phyloP scores from a whole-genome alignment of 2,797 vertebrate species.

The Oryzias dopingdopingensis region DNA sequence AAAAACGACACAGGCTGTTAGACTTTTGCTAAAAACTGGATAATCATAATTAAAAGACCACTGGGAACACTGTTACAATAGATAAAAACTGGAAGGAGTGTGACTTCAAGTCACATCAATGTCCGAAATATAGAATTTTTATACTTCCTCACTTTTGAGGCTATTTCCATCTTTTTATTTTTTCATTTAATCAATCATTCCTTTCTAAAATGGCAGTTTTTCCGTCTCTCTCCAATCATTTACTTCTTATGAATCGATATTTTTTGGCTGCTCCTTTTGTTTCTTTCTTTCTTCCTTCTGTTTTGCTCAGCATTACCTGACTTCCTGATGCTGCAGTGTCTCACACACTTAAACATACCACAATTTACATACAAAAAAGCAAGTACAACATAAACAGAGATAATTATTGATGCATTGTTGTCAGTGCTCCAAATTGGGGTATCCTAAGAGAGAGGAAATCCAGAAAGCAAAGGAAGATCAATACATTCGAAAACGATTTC shows the following conservation, averaged over 20 bases:
- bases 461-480: constrained; percentile 22
- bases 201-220: too few relatives aligned
- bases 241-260: not conserved
- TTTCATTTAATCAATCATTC: too few relatives aligned
- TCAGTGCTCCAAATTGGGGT: constrained; percentile 38
- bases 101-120: too few relatives aligned
- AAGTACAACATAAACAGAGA: constrained; percentile 7
- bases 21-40: too few relatives aligned
- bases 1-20: too few relatives aligned
- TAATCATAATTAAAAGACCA: too few relatives aligned
- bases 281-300: not conserved
- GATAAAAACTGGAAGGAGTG: too few relatives aligned
- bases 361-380: constrained; percentile 7
- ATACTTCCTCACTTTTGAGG: too few relatives aligned
- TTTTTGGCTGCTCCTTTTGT: not conserved
- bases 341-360: constrained; percentile 14
- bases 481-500: constrained; percentile 38
- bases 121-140: too few relatives aligned
- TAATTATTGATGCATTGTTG: constrained; percentile 50
- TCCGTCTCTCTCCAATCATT: too few relatives aligned
- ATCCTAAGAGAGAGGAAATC: constrained; percentile 27
- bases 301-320: constrained; percentile 34
- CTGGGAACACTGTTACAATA: too few relatives aligned
- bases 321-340: constrained; percentile 45
- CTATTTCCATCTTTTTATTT: too few relatives aligned